phyloP scores from a whole-genome alignment of 2,797 vertebrate species.

The Zalophus californianus region DNA sequence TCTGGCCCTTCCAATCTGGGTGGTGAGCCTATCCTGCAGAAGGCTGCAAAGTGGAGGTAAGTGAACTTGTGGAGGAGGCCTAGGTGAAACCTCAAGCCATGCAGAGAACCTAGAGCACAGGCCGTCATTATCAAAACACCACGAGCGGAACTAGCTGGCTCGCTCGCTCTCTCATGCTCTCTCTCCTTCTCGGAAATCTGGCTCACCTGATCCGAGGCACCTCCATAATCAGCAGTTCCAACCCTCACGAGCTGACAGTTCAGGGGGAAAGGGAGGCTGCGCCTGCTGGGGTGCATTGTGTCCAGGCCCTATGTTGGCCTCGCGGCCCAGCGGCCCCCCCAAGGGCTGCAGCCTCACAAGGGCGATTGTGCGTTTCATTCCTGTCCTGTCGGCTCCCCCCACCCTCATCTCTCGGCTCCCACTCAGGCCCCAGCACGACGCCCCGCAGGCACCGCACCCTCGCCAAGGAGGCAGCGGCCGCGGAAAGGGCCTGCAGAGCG shows the following conservation, averaged over 20 bases:
- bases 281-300: constrained; percentile 77
- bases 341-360: constrained; percentile 59
- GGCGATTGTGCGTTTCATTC: constrained; percentile 75
- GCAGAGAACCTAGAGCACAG: background rate
- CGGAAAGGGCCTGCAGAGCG: background rate
- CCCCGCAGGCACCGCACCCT: background rate
- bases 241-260: constrained; percentile 79
- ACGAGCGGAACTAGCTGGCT: background rate
- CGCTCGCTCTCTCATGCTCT: background rate
- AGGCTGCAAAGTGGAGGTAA: background rate
- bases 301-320: constrained; percentile 57
- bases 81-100: background rate
- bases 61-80: too few relatives aligned
- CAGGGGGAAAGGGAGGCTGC: constrained; percentile 77
- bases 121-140: constrained; percentile 74
- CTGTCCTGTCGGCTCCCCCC: background rate
- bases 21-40: background rate
- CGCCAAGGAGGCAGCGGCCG: background rate
- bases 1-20: background rate
- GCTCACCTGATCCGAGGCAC: constrained; percentile 77
- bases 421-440: background rate
- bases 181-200: background rate
- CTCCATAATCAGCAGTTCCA: constrained; percentile 80
- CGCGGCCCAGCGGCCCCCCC: background rate
- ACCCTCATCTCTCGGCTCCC: background rate